A percentile compares a stretch with the other conserved stretches of the same genome.
phyloP scores from a whole-genome alignment of 1,140 invertebrate species.

The Aphidius ervi region DNA sequence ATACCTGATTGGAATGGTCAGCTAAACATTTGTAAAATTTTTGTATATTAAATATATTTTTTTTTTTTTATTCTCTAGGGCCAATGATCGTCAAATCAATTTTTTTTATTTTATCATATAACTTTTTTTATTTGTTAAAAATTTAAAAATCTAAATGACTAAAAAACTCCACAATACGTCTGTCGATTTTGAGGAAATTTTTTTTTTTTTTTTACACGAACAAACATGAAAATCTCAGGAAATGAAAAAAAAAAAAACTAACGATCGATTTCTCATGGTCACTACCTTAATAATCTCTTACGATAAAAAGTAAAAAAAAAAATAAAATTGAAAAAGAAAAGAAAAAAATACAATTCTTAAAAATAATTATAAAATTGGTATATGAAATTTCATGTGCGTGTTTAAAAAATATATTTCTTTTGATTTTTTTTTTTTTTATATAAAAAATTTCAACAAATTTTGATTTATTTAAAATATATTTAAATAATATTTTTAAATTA shows the following conservation, averaged over 20 bases:
- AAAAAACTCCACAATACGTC: background rate
- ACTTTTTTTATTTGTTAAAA: background rate
- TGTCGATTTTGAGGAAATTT: background rate
- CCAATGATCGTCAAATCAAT: slow-evolving; percentile 8
- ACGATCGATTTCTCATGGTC: slow-evolving; percentile 25
- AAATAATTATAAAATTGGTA: slow-evolving; percentile 21
- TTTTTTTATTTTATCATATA: background rate
- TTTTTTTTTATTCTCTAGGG: background rate
- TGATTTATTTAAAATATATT: slow-evolving; percentile 1
- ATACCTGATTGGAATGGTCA: slow-evolving; percentile 18
- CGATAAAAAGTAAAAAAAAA: slow-evolving; percentile 10
- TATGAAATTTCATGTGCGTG: slow-evolving; percentile 14
- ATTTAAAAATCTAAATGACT: background rate
- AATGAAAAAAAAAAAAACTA: background rate
- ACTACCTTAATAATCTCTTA: slow-evolving; percentile 15
- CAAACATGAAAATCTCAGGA: too few species aligned
- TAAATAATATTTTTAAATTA: background rate
- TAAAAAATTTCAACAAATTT: background rate
- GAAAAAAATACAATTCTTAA: slow-evolving; percentile 25
- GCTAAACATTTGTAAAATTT: slow-evolving; percentile 11
- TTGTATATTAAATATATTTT: slow-evolving; percentile 3
- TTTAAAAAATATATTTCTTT: slow-evolving; percentile 10
- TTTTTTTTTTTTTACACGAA: too few species aligned
- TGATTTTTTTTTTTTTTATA: background rate
- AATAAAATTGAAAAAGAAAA: slow-evolving; percentile 12